These are phyloP conservation scores for Coelopa frigida DNA, from an alignment of 1,140 invertebrate species.

Conservation along the genomic window DNA sequence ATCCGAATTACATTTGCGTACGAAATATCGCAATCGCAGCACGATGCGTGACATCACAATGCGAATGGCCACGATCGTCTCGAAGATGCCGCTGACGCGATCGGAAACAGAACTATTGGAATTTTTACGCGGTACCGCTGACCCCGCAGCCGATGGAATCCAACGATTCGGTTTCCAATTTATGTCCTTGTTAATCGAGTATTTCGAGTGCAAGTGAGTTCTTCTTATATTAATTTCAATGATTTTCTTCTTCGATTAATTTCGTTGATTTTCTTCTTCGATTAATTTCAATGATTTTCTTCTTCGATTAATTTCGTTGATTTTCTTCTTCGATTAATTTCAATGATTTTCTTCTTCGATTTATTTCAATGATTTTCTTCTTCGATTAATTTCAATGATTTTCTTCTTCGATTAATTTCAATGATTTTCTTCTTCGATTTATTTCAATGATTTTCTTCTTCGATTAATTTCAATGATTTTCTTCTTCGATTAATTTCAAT, in stretches of 20 bases:
- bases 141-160: not conserved
- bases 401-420: constrained; percentile 26
- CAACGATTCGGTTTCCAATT: not conserved
- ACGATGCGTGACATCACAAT: constrained; percentile 26
- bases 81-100: constrained; percentile 17
- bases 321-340: no score
- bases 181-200: constrained; percentile 6
- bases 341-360: no score
- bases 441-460: no score
- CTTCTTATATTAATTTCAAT: constrained; percentile 6
- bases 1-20: constrained; percentile 21
- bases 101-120: constrained; percentile 13
- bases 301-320: not conserved
- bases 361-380: not conserved
- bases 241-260: constrained; percentile 23
- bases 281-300: constrained; percentile 14
- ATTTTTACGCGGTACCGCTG: constrained; percentile 14
- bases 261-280: constrained; percentile 25
- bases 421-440: not conserved
- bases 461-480: no score
- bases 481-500: not conserved
- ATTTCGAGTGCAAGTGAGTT: constrained; percentile 3
- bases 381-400: constrained; percentile 19
- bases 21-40: constrained; percentile 24
- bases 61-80: constrained; percentile 23